Percentiles rank a stretch among this genome's conserved stretches.
phyloP scores from a whole-genome alignment of 2,113 vertebrate genomes.

The Pygoscelis adeliae region DNA sequence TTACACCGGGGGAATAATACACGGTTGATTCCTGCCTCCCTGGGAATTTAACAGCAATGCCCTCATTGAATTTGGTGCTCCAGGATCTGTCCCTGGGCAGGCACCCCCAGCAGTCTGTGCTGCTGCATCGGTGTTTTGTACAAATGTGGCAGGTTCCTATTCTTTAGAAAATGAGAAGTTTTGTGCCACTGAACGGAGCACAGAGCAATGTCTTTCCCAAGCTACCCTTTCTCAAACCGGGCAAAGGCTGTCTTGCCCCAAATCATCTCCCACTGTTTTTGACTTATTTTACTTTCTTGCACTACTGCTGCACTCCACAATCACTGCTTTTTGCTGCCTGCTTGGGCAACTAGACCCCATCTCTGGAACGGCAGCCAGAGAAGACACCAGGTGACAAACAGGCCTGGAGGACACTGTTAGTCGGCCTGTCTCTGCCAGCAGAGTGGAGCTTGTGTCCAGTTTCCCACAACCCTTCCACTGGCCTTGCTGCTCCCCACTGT shows the following conservation, averaged over 20 bases:
- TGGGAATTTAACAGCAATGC: not conserved
- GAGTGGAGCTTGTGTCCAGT: not conserved
- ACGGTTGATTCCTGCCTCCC: not conserved
- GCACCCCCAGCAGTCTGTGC: not conserved
- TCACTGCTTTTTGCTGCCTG: not conserved
- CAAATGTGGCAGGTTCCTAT: not conserved
- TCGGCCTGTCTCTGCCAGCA: not conserved
- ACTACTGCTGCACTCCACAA: not conserved
- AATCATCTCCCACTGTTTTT: not conserved
- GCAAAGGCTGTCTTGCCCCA: not conserved
- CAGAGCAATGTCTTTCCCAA: not conserved
- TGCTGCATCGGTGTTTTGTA: not conserved
- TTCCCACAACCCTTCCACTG: not conserved
- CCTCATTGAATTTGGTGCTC: not conserved
- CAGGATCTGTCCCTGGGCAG: not conserved
- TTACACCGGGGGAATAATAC: not conserved
- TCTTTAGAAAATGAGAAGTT: not conserved
- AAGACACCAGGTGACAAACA: not conserved
- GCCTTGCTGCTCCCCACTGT: not conserved
- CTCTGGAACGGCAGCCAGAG: not conserved
- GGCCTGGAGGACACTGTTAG: not conserved
- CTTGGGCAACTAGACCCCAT: not conserved
- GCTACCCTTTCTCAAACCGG: too few relatives aligned
- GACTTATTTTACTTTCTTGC: not conserved
- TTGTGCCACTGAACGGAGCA: not conserved